Evolutionary conservation across 2,797 vertebrate species (phyloP), one percentile per base, ranked within the genome.

Genomic region (Odontamblyopus rebecca): DNA sequence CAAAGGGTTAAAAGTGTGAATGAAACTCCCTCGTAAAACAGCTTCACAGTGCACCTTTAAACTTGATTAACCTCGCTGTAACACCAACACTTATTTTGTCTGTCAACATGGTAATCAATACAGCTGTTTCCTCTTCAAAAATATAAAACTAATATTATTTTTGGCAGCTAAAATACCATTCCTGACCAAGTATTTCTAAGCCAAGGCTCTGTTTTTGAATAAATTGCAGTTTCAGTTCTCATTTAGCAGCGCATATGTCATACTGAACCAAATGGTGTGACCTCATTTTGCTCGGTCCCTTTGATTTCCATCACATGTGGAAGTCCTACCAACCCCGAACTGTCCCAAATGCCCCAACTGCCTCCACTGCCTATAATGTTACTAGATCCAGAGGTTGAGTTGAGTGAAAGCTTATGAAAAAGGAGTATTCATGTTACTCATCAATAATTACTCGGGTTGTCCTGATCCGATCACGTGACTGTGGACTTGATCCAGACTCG

Each of bases 241-340:
- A 82, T 70, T 29, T 6, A 26, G 50, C 69, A 74, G 72, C 62
- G 70, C 82, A 85, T 75, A 69, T 77, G 74, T 84, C 84, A 82
- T n/a, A 75, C 72, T 66, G 66, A 60, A 12, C 51, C 64, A 63
- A 73, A 75, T 82, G 80, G 82, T 89, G 85, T 78, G 76, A 85
- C 85, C 76, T 83, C 83, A 86, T 89, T 78, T 79, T 84, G 85
- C 81, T 73, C 62, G 4, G 69, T 75, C 71, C 69, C 75, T 85
- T 87, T 84, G 77, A 86, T 85, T 85, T 78, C 78, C 48, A 1
- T 76, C 78, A 76, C 72, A 75, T 79, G 76, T 50, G 60, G 64
- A 74, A 78, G 56, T 76, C 68, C 84, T 80, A 80, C 83, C 80
- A 61, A 16, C 71, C 68, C 16, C 13, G 61, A 16, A 23, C 9